Evolutionary conservation across 2,797 vertebrate species (phyloP).

Genomic region (Pipistrellus pipistrellus): DNA sequence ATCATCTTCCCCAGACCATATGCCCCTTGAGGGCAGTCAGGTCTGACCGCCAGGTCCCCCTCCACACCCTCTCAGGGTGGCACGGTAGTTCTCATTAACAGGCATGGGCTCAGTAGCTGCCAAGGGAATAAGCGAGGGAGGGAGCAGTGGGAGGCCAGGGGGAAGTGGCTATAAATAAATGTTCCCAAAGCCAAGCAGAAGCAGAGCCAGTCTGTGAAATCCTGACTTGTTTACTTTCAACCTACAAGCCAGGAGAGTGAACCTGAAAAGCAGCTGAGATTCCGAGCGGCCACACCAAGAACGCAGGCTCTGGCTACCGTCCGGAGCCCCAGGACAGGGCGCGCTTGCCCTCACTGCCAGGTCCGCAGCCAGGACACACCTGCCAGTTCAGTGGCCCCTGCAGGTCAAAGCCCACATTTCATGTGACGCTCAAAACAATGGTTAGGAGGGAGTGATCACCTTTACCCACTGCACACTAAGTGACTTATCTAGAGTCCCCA

Average conservation of each 20-base stretch:
- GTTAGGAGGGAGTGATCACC: not conserved
- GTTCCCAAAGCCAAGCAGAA: not conserved
- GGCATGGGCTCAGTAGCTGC: not conserved
- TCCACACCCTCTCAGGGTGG: fast-evolving
- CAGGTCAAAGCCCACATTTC: not conserved
- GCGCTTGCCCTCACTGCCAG: not conserved
- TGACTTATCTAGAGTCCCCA: not conserved
- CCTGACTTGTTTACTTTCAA: not conserved
- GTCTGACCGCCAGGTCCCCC: not conserved
- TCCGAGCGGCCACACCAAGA: not conserved
- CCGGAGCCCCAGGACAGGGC: not conserved
- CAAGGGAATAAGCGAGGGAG: not conserved
- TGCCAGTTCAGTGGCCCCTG: not conserved
- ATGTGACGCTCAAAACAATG: not conserved
- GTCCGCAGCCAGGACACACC: not conserved
- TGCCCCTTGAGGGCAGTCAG: not conserved
- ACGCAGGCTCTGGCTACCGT: not conserved
- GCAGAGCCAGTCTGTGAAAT: not conserved
- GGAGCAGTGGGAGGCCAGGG: not conserved
- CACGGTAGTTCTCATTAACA: fast-evolving
- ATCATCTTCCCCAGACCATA: not conserved
- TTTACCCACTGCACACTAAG: not conserved
- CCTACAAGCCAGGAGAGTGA: not conserved
- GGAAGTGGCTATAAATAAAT: slow-evolving; percentile 29
- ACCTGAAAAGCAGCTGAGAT: not conserved